phyloP scores from a whole-genome alignment of 2,888 invertebrate species.

The Macrosiphum euphorbiae region DNA sequence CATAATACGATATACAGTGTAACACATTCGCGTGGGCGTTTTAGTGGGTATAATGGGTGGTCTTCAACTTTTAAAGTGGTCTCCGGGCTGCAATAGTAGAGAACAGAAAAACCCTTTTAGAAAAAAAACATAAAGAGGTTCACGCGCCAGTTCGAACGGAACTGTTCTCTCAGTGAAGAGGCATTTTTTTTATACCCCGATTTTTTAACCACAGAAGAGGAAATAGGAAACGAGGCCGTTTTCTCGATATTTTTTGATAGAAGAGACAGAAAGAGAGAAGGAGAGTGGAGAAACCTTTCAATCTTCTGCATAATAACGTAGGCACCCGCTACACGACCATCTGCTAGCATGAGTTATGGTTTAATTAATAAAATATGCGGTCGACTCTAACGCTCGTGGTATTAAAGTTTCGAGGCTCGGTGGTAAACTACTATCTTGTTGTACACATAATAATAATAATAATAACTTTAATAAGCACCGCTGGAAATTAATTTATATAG shows the following conservation, averaged over 20 bases:
- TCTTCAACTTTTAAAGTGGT: neutral
- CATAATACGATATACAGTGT: too few species aligned
- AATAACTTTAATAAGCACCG: neutral
- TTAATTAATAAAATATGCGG: constrained; percentile 48
- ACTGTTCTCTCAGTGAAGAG: neutral
- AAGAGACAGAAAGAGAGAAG: neutral
- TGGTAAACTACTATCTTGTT: neutral
- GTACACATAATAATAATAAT: neutral
- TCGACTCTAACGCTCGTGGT: neutral
- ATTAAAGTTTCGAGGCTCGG: constrained; percentile 10
- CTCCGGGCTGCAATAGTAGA: neutral
- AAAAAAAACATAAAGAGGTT: neutral
- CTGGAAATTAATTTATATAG: neutral
- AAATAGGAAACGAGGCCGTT: neutral
- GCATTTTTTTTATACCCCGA: neutral
- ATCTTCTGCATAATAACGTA: neutral
- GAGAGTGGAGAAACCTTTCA: constrained; percentile 10
- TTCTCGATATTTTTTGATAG: neutral
- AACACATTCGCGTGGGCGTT: neutral
- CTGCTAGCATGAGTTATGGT: constrained; percentile 40
- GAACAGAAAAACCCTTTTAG: neutral
- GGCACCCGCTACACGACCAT: neutral
- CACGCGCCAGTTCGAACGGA: neutral
- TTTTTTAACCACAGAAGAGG: neutral
- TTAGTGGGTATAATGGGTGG: neutral